phyloP scores from a whole-genome alignment of 1,140 invertebrate species.

The Lucilia sericata region DNA sequence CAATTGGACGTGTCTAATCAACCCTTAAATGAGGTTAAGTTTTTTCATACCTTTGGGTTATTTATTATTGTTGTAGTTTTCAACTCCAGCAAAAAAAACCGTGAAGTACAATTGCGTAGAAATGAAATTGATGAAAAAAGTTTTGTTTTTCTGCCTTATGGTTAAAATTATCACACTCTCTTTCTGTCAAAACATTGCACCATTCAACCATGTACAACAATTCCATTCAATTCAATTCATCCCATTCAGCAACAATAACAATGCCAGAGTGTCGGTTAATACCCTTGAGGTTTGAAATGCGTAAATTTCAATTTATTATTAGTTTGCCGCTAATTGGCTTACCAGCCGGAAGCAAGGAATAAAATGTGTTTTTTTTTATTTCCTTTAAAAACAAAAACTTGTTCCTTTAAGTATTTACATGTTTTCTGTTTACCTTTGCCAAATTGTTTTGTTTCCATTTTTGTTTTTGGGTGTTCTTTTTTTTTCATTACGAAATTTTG shows the following conservation, averaged over 20 bases:
- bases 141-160: constrained; percentile 41
- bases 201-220: background rate
- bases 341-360: constrained; percentile 59
- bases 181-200: constrained; percentile 33
- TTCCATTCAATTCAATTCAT: background rate
- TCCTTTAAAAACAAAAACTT: constrained; percentile 1
- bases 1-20: constrained; percentile 61
- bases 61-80: constrained; percentile 25
- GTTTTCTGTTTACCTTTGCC: constrained; percentile 17
- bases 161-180: constrained; percentile 45
- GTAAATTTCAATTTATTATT: constrained; percentile 66
- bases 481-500: constrained; percentile 9
- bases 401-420: constrained; percentile 34
- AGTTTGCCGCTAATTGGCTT: constrained; percentile 66
- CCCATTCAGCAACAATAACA: background rate
- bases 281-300: constrained; percentile 49
- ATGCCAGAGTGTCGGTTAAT: constrained; percentile 3
- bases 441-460: constrained; percentile 13
- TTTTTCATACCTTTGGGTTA: constrained; percentile 22
- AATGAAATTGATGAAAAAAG: background rate
- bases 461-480: background rate
- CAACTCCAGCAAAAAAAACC: background rate
- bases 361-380: background rate
- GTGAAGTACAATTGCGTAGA: background rate
- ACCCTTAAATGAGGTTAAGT: constrained; percentile 64